These are phyloP conservation scores for Dasypus novemcinctus DNA, from an alignment of 2,113 vertebrate genomes.

Conservation along the genomic window DNA sequence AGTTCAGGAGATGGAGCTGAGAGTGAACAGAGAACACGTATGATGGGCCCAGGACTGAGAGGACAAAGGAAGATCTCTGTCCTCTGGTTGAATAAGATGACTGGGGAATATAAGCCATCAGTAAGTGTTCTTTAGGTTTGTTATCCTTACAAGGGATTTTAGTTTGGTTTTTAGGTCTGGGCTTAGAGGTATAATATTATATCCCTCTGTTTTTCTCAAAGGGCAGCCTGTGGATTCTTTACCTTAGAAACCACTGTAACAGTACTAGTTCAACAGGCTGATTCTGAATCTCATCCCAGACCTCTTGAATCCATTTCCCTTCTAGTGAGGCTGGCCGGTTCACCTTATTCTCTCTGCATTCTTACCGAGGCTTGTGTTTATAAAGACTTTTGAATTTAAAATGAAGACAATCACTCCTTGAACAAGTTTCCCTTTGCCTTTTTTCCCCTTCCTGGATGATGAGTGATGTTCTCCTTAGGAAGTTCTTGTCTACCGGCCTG, in stretches of 20 bases:
- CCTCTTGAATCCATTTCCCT: not conserved
- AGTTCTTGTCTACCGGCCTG: conserved; percentile 11
- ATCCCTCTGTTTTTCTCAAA: not conserved
- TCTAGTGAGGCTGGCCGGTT: not conserved
- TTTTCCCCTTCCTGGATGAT: not conserved
- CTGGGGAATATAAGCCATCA: not conserved
- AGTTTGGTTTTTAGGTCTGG: not conserved
- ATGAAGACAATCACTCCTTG: not conserved
- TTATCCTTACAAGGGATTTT: not conserved
- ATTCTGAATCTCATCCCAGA: not conserved
- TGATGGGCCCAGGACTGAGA: not conserved
- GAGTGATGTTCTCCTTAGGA: not conserved
- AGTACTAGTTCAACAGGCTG: not conserved
- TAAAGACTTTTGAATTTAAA: conserved; percentile 20
- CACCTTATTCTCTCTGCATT: not conserved
- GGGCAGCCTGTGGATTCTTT: not conserved
- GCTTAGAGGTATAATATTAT: not conserved
- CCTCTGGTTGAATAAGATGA: not conserved
- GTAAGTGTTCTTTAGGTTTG: not conserved
- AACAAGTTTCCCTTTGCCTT: not conserved
- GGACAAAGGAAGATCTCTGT: not conserved
- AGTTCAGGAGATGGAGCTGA: not conserved
- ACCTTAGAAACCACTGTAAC: not conserved
- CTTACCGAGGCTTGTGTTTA: not conserved
- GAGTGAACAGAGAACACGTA: not conserved